Evolutionary conservation across 2,113 vertebrate species (phyloP), one percentile per base, ranked within the genome.

Genomic region (Sula dactylatra): DNA sequence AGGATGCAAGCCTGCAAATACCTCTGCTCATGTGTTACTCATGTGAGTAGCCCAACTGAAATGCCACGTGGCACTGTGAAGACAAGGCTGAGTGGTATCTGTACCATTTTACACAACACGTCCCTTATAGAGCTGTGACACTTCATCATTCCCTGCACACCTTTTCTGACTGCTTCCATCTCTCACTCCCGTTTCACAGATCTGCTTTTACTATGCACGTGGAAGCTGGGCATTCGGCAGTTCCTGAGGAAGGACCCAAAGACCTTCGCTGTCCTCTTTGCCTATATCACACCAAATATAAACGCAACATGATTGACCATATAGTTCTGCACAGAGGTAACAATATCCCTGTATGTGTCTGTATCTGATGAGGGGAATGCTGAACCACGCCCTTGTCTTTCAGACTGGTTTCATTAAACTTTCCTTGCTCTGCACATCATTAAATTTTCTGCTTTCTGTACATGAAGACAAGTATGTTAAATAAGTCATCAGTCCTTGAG

Each of bases 301-400:
- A 99, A 96, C 99, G 99, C 98, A 99, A 99, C 98, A 99, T 99
- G 99, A 99, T 99, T 6, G 99, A 99, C 97, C 99, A 99, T 96
- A 99, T 99, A 65, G 98, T 99, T 94, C 99, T 99, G 95, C 99
- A 99, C 97, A 98, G 99, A 99, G 99, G 99, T 99, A 98, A 98
- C 56, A 56, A 14, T 25, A 15, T 50, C 40, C 4, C 10, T 83
- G 16, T 67, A 58, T 62, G 2, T 88, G 70, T 78, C 66, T 66
- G 29, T 90, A 45, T 62, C 54, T 25, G 6, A 18, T n/a, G 8
- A 62, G n/a, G 36, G 64, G 36, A 61, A 7, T 81, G 56, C 65
- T 92, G 56, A 85, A n/a, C 32, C 11, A 36, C 4, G 9, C 26
- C 86, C 22, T 38, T 69, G 12, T 42, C 11, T 66, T 91, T 91